Evolutionary conservation across 2,113 vertebrate species (phyloP).

Genomic region (Gracilinanus agilis): DNA sequence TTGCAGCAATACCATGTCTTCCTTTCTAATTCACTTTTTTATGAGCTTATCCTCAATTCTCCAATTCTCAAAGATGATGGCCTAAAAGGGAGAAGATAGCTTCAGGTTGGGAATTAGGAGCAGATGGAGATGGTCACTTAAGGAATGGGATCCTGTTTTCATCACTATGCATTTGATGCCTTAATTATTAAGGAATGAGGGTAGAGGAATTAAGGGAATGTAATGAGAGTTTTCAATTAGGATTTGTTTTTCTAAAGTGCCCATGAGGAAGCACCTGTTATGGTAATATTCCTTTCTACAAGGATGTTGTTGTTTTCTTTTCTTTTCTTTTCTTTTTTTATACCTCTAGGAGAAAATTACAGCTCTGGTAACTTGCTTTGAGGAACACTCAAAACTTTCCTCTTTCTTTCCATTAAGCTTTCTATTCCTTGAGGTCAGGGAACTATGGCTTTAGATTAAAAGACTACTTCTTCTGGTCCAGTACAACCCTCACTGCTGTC

Average conservation of each 20-base stretch:
- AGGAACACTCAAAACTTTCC: not conserved
- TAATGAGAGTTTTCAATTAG: slow-evolving; percentile 66
- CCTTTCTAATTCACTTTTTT: slow-evolving; percentile 60
- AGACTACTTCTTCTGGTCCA: not conserved
- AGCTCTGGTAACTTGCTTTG: slow-evolving; percentile 34
- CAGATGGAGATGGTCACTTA: slow-evolving; percentile 72
- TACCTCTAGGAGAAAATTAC: slow-evolving; percentile 38
- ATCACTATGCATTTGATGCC: slow-evolving; percentile 61
- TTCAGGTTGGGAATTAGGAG: slow-evolving; percentile 70
- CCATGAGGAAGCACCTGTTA: slow-evolving; percentile 73
- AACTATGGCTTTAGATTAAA: not conserved
- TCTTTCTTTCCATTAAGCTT: not conserved
- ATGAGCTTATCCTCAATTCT: slow-evolving; percentile 50
- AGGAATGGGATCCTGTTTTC: slow-evolving; percentile 63
- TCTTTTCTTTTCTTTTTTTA: slow-evolving; percentile 35
- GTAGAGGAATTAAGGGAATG: slow-evolving; percentile 55
- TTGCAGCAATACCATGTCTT: slow-evolving; percentile 53
- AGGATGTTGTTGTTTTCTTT: slow-evolving; percentile 25
- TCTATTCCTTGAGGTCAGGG: not conserved
- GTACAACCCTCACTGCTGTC: not conserved
- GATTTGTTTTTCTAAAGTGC: slow-evolving; percentile 55
- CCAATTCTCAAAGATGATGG: slow-evolving; percentile 57
- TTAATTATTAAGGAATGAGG: slow-evolving; percentile 76
- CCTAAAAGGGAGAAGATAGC: slow-evolving; percentile 59
- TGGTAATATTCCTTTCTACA: slow-evolving; percentile 13